Evolutionary conservation across 2,888 invertebrate genomes (phyloP), one percentile per base, ranked within the genome.

Genomic region (Hylaea fasciaria): DNA sequence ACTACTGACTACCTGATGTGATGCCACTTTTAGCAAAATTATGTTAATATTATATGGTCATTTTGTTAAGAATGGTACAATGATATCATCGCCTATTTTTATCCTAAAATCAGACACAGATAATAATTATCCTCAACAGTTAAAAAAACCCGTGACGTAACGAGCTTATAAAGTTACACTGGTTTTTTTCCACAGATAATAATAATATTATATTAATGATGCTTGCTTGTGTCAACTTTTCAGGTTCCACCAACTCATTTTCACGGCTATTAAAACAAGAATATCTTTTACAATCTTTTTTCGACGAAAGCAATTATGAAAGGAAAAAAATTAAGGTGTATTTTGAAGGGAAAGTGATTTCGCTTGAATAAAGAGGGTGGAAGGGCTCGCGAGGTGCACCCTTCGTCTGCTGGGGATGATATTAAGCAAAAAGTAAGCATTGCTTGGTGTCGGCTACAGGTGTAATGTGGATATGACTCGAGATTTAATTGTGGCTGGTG

Each of bases 311-410:
- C 66, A 65, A 65, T 68, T 66, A 66, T 65, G 44, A 65, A 63
- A 56, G 51, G n/a, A 59, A 64, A 67, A 50, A 70, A 73, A 71
- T 71, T 71, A 65, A 77, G 72, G 73, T 66, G 65, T 65, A 60
- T 66, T 66, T 66, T 51, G 64, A 65, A 79, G 82, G 73, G 80
- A 84, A 88, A 89, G 87, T 87, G 91, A 87, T 90, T 91, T 86
- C 77, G 80, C 80, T 82, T 77, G 80, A 76, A 77, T 74, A 80
- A 77, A 82, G 81, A 79, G 82, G 80, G 77, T 76, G 68, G 68
- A 68, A 76, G 80, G 78, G 75, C 60, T 68, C 66, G 73, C 70
- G 74, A 83, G 83, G 81, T 88, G 83, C 86, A 85, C 89, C 89
- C 89, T 80, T 77, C 80, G 78, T 83, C 81, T 79, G 77, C 74